These are phyloP conservation scores for Drosophila borealis DNA, from an alignment of 2,888 invertebrate species.

Conservation along the genomic window DNA sequence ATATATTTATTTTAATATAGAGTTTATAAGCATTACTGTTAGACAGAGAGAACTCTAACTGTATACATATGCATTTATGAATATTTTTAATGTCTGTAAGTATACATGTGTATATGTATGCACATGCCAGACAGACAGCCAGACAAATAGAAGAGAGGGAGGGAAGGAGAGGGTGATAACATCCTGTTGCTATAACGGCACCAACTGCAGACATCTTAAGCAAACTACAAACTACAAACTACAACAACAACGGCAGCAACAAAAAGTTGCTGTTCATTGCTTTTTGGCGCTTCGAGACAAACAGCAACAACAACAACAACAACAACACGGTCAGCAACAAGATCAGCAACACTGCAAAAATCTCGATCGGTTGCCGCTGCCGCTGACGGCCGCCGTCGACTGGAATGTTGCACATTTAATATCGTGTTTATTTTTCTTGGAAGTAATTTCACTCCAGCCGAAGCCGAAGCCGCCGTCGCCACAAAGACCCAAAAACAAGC, in stretches of 20 bases:
- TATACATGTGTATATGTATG: not conserved
- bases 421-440: constrained; percentile 79
- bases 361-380: constrained; percentile 26
- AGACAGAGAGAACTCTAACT: not conserved
- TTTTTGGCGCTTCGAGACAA: constrained; percentile 23
- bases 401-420: constrained; percentile 79
- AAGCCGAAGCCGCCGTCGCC: constrained; percentile 23
- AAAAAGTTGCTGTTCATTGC: constrained; percentile 9
- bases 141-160: not conserved
- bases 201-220: too few relatives aligned
- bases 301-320: constrained; percentile 2
- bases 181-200: constrained; percentile 60
- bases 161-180: constrained; percentile 18
- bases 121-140: not conserved
- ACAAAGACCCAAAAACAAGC: constrained; percentile 17
- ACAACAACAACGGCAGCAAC: not conserved
- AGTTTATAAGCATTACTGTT: not conserved
- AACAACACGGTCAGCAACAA: constrained; percentile 5
- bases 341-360: constrained; percentile 35
- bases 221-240: constrained; percentile 9
- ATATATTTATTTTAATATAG: not conserved
- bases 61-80: not conserved
- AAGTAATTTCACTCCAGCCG: constrained; percentile 75
- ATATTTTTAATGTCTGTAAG: not conserved
- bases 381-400: constrained; percentile 28